Evolutionary conservation across 2,113 vertebrate genomes (phyloP).

Genomic region (Falcunculus frontatus): DNA sequence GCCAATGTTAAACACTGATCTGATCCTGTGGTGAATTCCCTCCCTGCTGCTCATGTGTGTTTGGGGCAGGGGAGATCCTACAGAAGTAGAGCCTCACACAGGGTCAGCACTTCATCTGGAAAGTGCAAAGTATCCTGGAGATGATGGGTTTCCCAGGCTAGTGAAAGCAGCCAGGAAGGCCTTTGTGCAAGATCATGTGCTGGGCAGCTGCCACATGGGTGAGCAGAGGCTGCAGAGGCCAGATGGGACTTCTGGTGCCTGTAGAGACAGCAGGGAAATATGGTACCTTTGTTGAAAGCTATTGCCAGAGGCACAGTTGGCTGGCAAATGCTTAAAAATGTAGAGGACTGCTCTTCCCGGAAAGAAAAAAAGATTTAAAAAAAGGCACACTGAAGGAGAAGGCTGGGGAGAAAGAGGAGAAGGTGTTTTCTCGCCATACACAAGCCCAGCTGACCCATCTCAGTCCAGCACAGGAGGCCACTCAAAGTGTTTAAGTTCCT

Average conservation of each 20-base stretch:
- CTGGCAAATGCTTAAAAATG: background rate
- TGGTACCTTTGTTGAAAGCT: background rate
- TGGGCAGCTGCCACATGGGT: background rate
- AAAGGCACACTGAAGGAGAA: background rate
- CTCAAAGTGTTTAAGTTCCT: background rate
- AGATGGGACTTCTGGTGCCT: background rate
- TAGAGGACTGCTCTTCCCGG: background rate
- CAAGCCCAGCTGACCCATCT: background rate
- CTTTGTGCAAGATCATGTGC: rapidly evolving
- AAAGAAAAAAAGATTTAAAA: rapidly evolving
- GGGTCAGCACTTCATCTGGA: background rate
- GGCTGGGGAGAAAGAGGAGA: background rate
- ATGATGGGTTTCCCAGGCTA: background rate
- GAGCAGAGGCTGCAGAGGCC: background rate
- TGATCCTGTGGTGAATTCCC: background rate
- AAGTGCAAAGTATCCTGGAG: background rate
- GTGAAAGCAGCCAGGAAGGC: background rate
- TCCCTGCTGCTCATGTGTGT: background rate
- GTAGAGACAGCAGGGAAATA: background rate
- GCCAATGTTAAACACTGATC: background rate
- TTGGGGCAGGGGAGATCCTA: background rate
- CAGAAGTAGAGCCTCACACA: background rate
- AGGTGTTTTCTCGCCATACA: background rate
- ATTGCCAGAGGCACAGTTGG: background rate
- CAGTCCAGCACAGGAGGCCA: background rate